Conservation (phyloP, 2,113 vertebrate genomes). For the Apodemus sylvaticus region DNA sequence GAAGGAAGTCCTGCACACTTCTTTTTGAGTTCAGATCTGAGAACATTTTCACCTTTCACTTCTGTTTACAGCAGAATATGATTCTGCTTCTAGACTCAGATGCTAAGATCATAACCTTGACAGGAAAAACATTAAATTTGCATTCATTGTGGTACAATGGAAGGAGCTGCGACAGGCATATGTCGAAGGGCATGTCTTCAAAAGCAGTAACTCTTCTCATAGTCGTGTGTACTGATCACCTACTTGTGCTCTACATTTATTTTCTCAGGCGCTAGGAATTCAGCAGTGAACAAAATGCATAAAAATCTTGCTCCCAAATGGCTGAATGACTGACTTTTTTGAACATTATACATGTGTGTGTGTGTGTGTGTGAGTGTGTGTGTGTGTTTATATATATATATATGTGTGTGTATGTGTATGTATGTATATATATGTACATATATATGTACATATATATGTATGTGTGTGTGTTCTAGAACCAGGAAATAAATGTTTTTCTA, state of each 20-base stretch:
- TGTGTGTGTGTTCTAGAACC: neutral
- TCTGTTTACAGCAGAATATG: conserved; percentile 43
- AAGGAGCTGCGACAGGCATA: neutral
- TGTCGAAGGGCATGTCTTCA: neutral
- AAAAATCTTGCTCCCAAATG: neutral
- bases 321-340: neutral
- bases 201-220: neutral
- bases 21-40: conserved; percentile 51
- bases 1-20: neutral
- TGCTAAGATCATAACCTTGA: neutral
- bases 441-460: neutral
- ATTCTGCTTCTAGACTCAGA: conserved; percentile 7
- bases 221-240: neutral
- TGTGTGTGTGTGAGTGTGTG: no score
- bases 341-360: neutral
- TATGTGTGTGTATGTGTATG: neutral
- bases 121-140: neutral
- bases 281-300: neutral
- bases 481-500: neutral
- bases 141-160: neutral
- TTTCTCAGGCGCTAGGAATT: neutral
- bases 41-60: conserved; percentile 61
- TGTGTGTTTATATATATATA: neutral
- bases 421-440: neutral
- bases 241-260: neutral